phyloP scores from a whole-genome alignment of 2,113 vertebrate genomes.

The Circaetus gallicus region DNA sequence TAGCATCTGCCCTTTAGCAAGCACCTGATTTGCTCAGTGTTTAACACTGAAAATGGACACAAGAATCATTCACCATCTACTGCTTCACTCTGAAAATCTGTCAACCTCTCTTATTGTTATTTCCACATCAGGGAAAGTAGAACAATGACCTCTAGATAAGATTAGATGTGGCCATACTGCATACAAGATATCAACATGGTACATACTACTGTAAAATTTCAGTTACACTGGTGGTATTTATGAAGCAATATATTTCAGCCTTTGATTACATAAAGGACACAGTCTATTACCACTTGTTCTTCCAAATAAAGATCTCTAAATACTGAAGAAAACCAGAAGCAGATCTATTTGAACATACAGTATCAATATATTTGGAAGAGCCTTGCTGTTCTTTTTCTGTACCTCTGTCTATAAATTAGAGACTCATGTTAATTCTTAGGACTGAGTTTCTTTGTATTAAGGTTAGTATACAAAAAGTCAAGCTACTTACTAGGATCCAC shows the following conservation, averaged over 20 bases:
- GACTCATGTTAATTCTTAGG: neutral
- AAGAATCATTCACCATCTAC: neutral
- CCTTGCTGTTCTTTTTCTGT: neutral
- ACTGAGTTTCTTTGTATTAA: neutral
- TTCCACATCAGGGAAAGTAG: neutral
- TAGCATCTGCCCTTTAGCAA: neutral
- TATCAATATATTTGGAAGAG: neutral
- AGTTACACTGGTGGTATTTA: neutral
- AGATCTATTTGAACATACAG: neutral
- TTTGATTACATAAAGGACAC: neutral
- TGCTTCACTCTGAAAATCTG: neutral
- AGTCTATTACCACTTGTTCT: neutral
- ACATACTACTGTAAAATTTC: neutral
- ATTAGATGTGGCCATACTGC: neutral
- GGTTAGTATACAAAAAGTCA: fast-evolving
- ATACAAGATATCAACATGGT: neutral
- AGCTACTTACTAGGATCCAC: neutral
- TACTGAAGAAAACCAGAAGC: neutral
- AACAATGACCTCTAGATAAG: neutral
- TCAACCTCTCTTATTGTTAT: neutral
- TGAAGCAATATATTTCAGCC: neutral
- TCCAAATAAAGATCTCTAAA: neutral
- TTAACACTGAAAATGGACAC: neutral
- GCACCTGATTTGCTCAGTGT: neutral
- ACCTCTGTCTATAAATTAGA: neutral